These are phyloP conservation scores for Anarsia innoxiella DNA, from an alignment of 2,888 invertebrate species.

Conservation along the genomic window DNA sequence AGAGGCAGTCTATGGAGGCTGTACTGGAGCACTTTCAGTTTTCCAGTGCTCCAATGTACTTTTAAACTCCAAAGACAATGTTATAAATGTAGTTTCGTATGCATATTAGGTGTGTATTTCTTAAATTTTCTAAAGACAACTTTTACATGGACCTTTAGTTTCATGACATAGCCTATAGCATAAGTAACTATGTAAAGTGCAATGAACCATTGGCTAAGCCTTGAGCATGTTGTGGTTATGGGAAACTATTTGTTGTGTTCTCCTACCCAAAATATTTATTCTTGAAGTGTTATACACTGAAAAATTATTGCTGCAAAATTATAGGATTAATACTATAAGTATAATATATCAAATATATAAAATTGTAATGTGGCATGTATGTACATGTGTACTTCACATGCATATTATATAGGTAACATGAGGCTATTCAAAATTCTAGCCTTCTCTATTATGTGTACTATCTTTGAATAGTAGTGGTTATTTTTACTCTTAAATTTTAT, in stretches of 20 bases:
- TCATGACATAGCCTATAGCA: slow-evolving; percentile 32
- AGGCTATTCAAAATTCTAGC: slow-evolving; percentile 42
- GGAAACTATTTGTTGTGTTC: slow-evolving; percentile 47
- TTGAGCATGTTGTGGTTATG: slow-evolving; percentile 53
- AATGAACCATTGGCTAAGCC: slow-evolving; percentile 68
- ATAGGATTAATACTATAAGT: slow-evolving; percentile 28
- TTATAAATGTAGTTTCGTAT: slow-evolving; percentile 25
- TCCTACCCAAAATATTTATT: slow-evolving; percentile 52
- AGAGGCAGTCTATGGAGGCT: slow-evolving; percentile 40
- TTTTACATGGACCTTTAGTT: slow-evolving; percentile 35
- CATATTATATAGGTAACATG: slow-evolving; percentile 32
- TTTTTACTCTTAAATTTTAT: slow-evolving; percentile 38
- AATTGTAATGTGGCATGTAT: slow-evolving; percentile 32
- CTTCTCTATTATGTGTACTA: slow-evolving; percentile 21
- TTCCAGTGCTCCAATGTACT: slow-evolving; percentile 43
- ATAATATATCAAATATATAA: slow-evolving; percentile 21
- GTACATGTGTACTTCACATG: slow-evolving; percentile 20
- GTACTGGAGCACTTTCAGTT: slow-evolving; percentile 35
- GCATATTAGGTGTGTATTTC: slow-evolving; percentile 34
- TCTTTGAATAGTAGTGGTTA: slow-evolving; percentile 20
- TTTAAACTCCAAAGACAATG: slow-evolving; percentile 49
- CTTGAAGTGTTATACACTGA: slow-evolving; percentile 59
- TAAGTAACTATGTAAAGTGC: slow-evolving; percentile 55
- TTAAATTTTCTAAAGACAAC: slow-evolving; percentile 39
- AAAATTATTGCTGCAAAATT: slow-evolving; percentile 49